A percentile compares a stretch with the other conserved stretches of the same genome.
Conservation (phyloP, 1,140 invertebrate species). For the Aleiodes sp. region DNA sequence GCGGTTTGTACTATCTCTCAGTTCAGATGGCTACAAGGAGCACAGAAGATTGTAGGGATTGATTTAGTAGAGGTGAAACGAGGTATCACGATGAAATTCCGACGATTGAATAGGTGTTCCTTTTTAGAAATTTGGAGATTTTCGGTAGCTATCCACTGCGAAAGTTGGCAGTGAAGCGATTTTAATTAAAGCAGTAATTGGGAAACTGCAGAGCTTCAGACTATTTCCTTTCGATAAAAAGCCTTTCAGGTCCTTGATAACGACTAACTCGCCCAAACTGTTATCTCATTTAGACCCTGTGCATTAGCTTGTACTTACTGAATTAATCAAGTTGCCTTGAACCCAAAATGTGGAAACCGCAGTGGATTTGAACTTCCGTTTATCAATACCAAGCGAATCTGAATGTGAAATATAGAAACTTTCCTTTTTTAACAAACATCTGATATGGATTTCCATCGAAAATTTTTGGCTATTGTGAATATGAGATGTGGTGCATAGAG, state of each 20-base stretch:
- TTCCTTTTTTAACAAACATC: too few species aligned
- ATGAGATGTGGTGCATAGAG: too few species aligned
- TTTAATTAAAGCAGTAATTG: conserved; percentile 61
- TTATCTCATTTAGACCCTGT: conserved; percentile 17
- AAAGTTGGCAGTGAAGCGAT: conserved; percentile 34
- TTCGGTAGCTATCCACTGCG: not conserved
- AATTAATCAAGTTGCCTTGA: not conserved
- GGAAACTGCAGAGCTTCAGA: conserved; percentile 51
- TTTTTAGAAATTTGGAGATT: not conserved
- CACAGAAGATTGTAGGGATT: too few species aligned
- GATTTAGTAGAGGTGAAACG: too few species aligned
- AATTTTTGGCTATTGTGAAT: too few species aligned
- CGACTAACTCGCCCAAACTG: conserved; percentile 27
- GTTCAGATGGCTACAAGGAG: too few species aligned
- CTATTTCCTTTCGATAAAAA: conserved; percentile 38
- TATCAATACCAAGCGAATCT: not conserved
- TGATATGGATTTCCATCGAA: too few species aligned
- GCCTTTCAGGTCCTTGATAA: conserved; percentile 26
- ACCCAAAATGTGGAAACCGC: not conserved
- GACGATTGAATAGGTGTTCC: not conserved
- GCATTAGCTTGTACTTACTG: conserved; percentile 2
- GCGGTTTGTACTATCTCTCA: too few species aligned
- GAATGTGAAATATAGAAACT: not conserved
- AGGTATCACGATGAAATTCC: too few species aligned
- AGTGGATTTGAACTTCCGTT: not conserved